Conservation (phyloP, 2,888 invertebrate genomes). For the Arctia plantaginis region DNA sequence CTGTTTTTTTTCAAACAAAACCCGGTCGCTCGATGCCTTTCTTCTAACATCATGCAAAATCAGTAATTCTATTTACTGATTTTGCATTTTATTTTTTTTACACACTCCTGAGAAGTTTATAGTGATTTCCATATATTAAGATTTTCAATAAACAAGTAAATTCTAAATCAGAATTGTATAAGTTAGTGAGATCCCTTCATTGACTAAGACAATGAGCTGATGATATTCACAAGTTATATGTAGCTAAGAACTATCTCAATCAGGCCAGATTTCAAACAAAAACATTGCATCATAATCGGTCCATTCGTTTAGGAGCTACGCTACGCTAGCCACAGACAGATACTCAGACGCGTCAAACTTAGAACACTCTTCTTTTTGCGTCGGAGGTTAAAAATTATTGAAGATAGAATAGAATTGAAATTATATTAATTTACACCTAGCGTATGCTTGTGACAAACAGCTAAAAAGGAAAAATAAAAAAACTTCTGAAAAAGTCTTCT, state of each 20-base stretch:
- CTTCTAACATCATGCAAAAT: background rate
- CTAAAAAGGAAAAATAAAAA: too few species aligned
- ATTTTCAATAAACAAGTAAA: too few species aligned
- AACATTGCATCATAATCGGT: background rate
- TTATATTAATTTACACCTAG: too few species aligned
- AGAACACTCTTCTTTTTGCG: too few species aligned
- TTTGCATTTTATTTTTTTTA: background rate
- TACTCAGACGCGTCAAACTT: background rate
- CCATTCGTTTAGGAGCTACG: background rate
- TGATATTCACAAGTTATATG: too few species aligned
- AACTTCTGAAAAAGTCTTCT: too few species aligned
- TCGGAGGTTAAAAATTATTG: too few species aligned
- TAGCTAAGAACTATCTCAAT: too few species aligned
- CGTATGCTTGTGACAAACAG: too few species aligned
- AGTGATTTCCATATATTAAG: background rate
- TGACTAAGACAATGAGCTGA: background rate
- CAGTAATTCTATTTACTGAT: background rate
- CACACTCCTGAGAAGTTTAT: background rate
- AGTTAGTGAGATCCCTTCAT: background rate
- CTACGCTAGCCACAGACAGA: too few species aligned
- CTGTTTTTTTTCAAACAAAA: conserved; percentile 10
- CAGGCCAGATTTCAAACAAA: too few species aligned
- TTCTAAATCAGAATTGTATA: background rate
- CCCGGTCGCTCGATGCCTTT: conserved; percentile 7
- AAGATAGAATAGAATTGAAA: too few species aligned